Base-by-base conservation (phyloP, 2,113 vertebrate genomes). In the Dicentrarchus labrax region DNA sequence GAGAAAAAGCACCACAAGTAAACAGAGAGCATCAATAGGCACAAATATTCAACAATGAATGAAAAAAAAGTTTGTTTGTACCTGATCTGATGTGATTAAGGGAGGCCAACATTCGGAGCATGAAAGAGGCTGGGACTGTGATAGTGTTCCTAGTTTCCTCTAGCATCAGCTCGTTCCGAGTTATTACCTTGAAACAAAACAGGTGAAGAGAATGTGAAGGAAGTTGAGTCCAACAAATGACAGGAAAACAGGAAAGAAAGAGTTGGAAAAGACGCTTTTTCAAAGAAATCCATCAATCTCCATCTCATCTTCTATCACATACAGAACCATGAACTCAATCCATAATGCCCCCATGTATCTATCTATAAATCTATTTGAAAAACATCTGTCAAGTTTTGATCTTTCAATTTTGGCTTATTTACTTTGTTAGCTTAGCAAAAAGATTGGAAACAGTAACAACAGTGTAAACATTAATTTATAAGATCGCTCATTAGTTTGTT, bases 131-230 rank as follows among this genome's bases (percentile, higher is more conserved):
- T 39, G 98, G 98, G 81, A 99, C 98, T 21, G 98, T 99, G 83
- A 99, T 99, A 81, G 98, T 99, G 93, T 99, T 99, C 90, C 98
- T 97, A 0, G 98, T 99, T 92, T 99, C 98, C 84, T 99, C 98
- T 88, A 99, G 92, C 98, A 99, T 99, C 89, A 99, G 93, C 87
- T 99, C 98, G 73, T 99, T 99, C 30, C 98, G 96, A 85, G 97
- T 97, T 92, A 99, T 99, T 74, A 99, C 98, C 98, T 99, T 83
- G 0, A 83, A 10, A 30, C 30, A 30, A 30, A 30, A 30, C 30
- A 64, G 4, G 7, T 2, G 21, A 50, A 7, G 38, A 41, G 17
- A n/a, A 43, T 13, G 21, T 22, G 50, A 45, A 54, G 12, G 43
- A 62, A n/a, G 2, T 4, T 19, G 6, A 68, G 53, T 61, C 4